These are phyloP conservation scores for Antigone vipio DNA, from an alignment of 2,113 vertebrate genomes.

Conservation along the genomic window DNA sequence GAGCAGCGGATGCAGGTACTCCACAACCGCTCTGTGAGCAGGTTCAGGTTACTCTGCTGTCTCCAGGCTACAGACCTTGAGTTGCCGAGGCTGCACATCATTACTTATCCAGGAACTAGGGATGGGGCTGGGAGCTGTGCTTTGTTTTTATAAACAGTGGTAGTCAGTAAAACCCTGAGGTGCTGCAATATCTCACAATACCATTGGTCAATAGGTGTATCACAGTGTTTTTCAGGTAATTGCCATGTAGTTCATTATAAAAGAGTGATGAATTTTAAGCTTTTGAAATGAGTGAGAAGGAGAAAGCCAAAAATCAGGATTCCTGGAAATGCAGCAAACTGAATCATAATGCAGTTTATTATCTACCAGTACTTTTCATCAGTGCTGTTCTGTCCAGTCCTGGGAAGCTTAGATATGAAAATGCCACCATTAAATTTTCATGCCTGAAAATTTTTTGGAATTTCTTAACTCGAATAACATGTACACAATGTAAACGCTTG, in stretches of 20 bases:
- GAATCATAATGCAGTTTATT: not conserved
- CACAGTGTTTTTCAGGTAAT: not conserved
- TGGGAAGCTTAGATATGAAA: not conserved
- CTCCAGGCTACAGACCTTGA: not conserved
- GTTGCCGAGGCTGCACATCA: fast-evolving
- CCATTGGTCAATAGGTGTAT: not conserved
- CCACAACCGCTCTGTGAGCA: no score
- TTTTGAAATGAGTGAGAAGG: not conserved
- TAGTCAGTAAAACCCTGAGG: not conserved
- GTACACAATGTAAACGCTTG: not conserved
- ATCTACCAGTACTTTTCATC: not conserved
- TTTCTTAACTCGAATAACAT: not conserved
- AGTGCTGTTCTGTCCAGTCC: not conserved
- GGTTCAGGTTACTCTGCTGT: not conserved
- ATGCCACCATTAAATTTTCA: not conserved
- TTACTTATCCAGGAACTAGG: not conserved
- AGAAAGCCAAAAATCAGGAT: conserved; percentile 19
- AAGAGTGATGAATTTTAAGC: not conserved
- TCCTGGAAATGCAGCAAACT: not conserved
- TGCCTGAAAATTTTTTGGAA: not conserved
- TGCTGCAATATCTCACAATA: not conserved
- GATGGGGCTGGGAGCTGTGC: not conserved
- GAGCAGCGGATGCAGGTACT: not conserved
- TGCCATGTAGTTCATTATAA: not conserved
- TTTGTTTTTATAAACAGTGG: not conserved